Conservation (phyloP, 2,888 invertebrate genomes). For the Myopa tessellatipennis region DNA sequence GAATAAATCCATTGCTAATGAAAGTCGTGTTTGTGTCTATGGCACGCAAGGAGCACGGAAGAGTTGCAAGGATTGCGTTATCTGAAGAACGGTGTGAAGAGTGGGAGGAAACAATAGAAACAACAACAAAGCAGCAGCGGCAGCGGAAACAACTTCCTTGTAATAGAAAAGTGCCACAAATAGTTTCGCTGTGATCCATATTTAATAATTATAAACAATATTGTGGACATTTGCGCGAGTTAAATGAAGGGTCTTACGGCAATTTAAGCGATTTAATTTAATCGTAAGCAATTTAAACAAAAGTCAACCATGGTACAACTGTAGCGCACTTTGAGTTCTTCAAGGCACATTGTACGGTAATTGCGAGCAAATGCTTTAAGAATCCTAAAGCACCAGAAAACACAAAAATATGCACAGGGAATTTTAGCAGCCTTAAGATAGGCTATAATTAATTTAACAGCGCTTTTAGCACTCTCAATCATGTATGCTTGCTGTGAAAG, state of each 20-base stretch:
- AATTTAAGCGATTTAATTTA: too few relatives aligned
- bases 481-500: not conserved
- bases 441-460: constrained; percentile 22
- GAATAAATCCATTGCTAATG: constrained; percentile 66
- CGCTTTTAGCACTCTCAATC: constrained; percentile 9
- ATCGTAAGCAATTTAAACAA: too few relatives aligned
- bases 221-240: constrained; percentile 2
- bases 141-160: too few relatives aligned
- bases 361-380: too few relatives aligned
- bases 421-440: constrained; percentile 10
- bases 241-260: constrained; percentile 24
- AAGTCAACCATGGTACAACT: too few relatives aligned
- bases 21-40: constrained; percentile 41
- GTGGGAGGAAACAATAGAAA: too few relatives aligned
- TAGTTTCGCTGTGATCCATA: constrained; percentile 36
- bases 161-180: constrained; percentile 31
- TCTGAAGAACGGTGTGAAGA: too few relatives aligned
- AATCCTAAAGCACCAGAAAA: too few relatives aligned
- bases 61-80: too few relatives aligned
- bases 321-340: too few relatives aligned
- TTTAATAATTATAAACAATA: constrained; percentile 31
- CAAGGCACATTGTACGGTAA: too few relatives aligned
- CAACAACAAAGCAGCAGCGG: not conserved
- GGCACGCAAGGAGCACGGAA: not conserved
- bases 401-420: not conserved